Evolutionary conservation across 2,797 vertebrate species (phyloP).

Genomic region (Tapirus indicus): DNA sequence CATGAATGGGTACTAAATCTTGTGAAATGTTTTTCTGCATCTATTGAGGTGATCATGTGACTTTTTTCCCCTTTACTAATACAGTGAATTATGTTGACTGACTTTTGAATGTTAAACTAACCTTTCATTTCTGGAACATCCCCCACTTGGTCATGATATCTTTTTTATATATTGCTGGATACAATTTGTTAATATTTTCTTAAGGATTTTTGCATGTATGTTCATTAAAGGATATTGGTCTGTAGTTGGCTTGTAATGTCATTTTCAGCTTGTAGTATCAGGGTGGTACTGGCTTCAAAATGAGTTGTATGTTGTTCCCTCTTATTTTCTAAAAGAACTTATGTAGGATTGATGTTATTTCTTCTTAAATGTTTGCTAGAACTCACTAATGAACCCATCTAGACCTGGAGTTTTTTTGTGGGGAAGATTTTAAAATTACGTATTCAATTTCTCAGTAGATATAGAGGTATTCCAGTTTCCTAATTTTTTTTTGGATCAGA

Average conservation of each 20-base stretch:
- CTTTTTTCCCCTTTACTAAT: not conserved
- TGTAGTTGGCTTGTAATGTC: not conserved
- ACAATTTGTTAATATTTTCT: not conserved
- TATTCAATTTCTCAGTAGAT: not conserved
- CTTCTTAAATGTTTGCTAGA: constrained; percentile 17
- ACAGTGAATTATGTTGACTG: not conserved
- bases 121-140: constrained; percentile 30
- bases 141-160: not conserved
- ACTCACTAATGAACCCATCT: not conserved
- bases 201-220: not conserved
- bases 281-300: not conserved
- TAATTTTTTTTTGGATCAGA: not conserved
- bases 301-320: not conserved
- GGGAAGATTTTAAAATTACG: not conserved
- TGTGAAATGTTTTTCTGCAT: not conserved
- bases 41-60: not conserved
- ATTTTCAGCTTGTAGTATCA: not conserved
- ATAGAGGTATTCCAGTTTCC: not conserved
- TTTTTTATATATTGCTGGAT: not conserved
- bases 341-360: not conserved
- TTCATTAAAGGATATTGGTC: not conserved
- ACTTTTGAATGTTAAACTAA: constrained; percentile 19
- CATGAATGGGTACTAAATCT: not conserved
- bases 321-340: not conserved
- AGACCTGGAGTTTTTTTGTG: not conserved